Percentiles rank a stretch among this genome's conserved stretches.
Conservation (phyloP, 2,113 vertebrate species). For the Microcebus tavaratra region DNA sequence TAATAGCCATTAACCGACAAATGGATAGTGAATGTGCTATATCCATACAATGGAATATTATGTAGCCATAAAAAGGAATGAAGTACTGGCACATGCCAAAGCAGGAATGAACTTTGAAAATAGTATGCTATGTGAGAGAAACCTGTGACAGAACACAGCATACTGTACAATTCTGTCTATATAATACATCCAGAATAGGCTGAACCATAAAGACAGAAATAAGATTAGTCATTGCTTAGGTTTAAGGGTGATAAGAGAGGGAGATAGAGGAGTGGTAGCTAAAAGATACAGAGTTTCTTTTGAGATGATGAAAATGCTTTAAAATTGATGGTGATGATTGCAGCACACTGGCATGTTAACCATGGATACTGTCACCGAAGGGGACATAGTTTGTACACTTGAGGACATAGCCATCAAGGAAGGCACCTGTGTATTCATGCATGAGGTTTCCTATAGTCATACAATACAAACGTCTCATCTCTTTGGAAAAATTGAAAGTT, state of each 20-base stretch:
- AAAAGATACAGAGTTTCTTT: background rate
- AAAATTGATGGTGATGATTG: background rate
- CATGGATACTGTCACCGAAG: background rate
- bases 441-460: background rate
- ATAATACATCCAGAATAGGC: background rate
- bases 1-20: background rate
- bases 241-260: background rate
- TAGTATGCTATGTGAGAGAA: background rate
- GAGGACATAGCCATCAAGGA: background rate
- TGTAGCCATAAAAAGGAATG: background rate
- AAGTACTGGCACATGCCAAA: no score
- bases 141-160: no score
- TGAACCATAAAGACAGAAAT: background rate
- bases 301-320: background rate
- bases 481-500: background rate
- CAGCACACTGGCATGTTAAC: background rate
- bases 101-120: no score
- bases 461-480: background rate
- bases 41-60: background rate
- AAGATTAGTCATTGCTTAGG: background rate
- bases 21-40: background rate
- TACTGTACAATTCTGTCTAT: background rate
- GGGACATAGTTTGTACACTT: background rate
- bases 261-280: background rate
- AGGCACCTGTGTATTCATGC: background rate